Conservation (phyloP, 2,797 vertebrate species). For the Prionace glauca region DNA sequence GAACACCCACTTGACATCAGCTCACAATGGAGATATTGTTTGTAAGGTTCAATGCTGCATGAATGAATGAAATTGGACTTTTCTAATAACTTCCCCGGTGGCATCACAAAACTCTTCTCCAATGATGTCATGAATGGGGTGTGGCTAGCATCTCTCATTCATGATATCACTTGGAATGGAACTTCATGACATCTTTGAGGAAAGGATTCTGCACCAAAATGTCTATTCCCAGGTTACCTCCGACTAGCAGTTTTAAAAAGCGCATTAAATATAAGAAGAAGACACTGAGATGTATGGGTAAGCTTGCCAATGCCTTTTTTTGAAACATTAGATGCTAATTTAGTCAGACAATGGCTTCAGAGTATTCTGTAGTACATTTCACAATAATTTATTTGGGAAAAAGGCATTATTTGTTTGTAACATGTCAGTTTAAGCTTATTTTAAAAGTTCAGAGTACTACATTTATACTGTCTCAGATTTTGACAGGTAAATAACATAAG, state of each 20-base stretch:
- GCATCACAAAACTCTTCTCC: neutral
- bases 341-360: neutral
- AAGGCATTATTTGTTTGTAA: neutral
- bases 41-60: neutral
- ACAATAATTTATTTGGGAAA: neutral
- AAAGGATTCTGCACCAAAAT: neutral
- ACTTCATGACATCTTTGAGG: neutral
- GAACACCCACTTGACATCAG: neutral
- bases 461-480: neutral
- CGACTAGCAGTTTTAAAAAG: slow-evolving; percentile 21
- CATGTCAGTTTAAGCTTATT: neutral
- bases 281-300: neutral
- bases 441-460: neutral
- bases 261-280: neutral
- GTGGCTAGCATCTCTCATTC: neutral
- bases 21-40: neutral
- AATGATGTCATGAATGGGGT: neutral
- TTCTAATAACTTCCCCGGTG: neutral
- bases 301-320: neutral
- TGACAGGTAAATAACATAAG: neutral
- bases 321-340: neutral
- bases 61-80: neutral
- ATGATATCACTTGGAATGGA: slow-evolving; percentile 30
- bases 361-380: neutral
- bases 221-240: neutral